A percentile compares a stretch with the other conserved stretches of the same genome.
phyloP scores from a whole-genome alignment of 1,140 invertebrate genomes.

The Bombus sylvicola region DNA sequence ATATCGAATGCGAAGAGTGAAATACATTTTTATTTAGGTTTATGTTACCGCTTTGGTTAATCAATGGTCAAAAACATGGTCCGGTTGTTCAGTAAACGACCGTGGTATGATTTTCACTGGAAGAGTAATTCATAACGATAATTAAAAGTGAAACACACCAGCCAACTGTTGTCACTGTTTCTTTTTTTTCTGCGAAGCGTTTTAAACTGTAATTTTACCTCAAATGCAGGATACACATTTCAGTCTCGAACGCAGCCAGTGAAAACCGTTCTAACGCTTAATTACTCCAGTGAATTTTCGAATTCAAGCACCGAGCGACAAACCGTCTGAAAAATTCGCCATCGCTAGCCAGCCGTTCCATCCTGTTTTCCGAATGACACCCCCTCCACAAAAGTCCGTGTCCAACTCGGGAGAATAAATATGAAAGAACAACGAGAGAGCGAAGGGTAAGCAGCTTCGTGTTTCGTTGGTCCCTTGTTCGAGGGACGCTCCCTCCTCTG shows the following conservation, averaged over 20 bases:
- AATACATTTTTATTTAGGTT: neutral
- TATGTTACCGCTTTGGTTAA: neutral
- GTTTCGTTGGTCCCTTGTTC: neutral
- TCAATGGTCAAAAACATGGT: neutral
- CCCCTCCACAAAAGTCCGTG: neutral
- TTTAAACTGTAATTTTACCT: neutral
- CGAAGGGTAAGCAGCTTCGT: neutral
- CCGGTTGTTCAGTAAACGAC: neutral
- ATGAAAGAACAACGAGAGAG: constrained; percentile 25
- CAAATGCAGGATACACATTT: neutral
- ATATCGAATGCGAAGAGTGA: neutral
- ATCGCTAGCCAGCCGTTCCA: neutral
- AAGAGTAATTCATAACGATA: neutral
- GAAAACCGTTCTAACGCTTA: constrained; percentile 3
- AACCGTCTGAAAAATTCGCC: constrained; percentile 12
- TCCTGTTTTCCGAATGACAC: constrained; percentile 8
- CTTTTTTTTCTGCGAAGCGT: neutral
- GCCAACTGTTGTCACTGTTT: neutral
- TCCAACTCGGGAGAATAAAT: constrained; percentile 18
- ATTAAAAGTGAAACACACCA: neutral
- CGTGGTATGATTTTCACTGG: neutral
- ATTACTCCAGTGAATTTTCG: neutral
- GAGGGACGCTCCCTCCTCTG: neutral
- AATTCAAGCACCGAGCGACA: neutral
- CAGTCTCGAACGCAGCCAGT: neutral